phyloP scores from a whole-genome alignment of 2,113 vertebrate genomes.

The Callithrix jacchus region DNA sequence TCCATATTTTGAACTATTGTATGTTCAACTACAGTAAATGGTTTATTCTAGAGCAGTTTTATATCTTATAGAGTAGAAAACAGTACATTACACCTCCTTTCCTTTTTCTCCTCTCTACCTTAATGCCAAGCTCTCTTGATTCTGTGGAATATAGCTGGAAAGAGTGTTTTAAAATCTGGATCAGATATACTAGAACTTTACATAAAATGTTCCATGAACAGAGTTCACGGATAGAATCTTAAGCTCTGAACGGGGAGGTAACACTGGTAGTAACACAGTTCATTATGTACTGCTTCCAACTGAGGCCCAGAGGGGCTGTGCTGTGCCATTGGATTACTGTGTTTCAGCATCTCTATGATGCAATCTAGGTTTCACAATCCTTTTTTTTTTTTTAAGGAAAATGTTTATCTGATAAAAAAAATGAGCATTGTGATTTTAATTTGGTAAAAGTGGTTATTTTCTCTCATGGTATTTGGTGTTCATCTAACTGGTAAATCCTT shows the following conservation, averaged over 20 bases:
- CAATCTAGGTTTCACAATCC: background rate
- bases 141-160: background rate
- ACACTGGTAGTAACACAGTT: background rate
- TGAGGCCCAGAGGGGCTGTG: background rate
- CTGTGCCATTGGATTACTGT: background rate
- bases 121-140: background rate
- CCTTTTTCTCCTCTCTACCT: background rate
- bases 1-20: background rate
- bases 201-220: background rate
- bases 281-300: background rate
- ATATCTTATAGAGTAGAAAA: background rate
- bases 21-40: background rate
- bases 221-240: background rate
- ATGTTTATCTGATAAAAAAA: conserved; percentile 19
- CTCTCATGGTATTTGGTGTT: background rate
- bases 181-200: background rate
- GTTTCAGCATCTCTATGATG: background rate
- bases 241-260: background rate
- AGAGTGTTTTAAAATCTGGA: background rate
- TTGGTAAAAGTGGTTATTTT: conserved; percentile 12
- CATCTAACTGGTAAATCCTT: background rate
- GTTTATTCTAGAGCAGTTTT: background rate
- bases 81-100: background rate
- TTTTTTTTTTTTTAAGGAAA: background rate
- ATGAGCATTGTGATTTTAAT: background rate